Evolutionary conservation across 1,140 invertebrate genomes (phyloP), one percentile per base, ranked within the genome.

Genomic region (Drosophila navojoa): DNA sequence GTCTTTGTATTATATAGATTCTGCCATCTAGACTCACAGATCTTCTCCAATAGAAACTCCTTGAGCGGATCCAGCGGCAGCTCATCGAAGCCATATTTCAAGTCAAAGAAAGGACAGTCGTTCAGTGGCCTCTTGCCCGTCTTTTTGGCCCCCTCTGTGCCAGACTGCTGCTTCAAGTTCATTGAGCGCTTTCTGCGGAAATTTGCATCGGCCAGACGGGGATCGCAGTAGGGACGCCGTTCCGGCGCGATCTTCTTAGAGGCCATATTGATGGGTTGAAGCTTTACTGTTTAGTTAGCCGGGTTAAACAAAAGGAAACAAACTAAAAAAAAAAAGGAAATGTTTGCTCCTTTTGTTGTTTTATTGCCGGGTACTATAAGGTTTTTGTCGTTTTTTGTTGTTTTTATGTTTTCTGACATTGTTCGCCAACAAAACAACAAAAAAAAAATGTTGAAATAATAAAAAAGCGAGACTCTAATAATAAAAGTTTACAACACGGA

Each of bases 51-150:
- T 0, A 92, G 49, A 47, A 80, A 92, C 13, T 81, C 77, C 66
- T 82, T 91, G 4, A 82, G 61, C 0, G 91, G 91, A 71, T 92
- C 91, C 22, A 92, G 35, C 0, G 91, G 91, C 63, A 92, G 50
- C 53, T 92, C 71, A 76, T 92, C 91, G 9, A 82, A 91, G 9
- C 75, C 47, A 59, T 92, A 91, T 11, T 61, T 55, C 38, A 92
- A 66, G 11, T 66, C 58, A 47, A 86, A 92, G 27, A 92, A 92
- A 15, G 90, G 91, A 11, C 87, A 90, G 45, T 92, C 91, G 44
- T 91, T 90, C 10, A 92, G 71, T 5, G 82, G 90, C 0, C 89
- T 57, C 40, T 76, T 74, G 5, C 61, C 79, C 0, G 55, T 53
- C 40, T 87, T 89, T 44, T 77, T 74, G 0, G 15, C 45, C 2